Evolutionary conservation across 2,888 invertebrate genomes (phyloP), one percentile per base, ranked within the genome.

Genomic region (Syritta pipiens): DNA sequence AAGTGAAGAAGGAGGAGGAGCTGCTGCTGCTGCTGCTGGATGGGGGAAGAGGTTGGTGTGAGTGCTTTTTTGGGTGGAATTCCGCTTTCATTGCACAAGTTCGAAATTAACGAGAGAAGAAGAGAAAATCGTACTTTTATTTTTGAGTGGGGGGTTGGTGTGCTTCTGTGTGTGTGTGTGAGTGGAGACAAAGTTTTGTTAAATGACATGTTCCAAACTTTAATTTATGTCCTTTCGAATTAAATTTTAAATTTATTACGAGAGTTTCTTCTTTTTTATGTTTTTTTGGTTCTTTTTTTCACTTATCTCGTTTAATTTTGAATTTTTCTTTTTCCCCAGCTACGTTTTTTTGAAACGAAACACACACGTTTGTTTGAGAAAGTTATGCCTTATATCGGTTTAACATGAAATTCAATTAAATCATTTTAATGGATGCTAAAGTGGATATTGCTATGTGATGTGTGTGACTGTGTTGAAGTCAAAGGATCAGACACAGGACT

Each of bases 151-250:
- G n/a, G n/a, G n/a, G n/a, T n/a, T n/a, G n/a, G n/a, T n/a, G n/a
- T n/a, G n/a, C n/a, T n/a, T n/a, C n/a, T n/a, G n/a, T n/a, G n/a
- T n/a, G n/a, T n/a, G n/a, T n/a, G n/a, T n/a, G n/a, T n/a, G n/a
- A n/a, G n/a, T n/a, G n/a, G n/a, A n/a, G 59, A 59, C 48, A 59
- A 69, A 63, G 63, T 87, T 84, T 84, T 87, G 87, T 85, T 84
- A 86, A 87, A 88, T 87, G 88, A 88, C 87, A 87, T 86, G 87
- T 87, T 87, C 86, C 86, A 85, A 88, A 88, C 84, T 87, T 86
- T 86, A 88, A 87, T 87, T 88, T 88, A 88, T 87, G 87, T 87
- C 86, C 87, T 87, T 87, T 88, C 86, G 88, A 87, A 88, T 87
- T 87, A 88, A 88, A 88, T 87, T 87, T 86, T 83, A 86, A 88